Conservation (phyloP, 2,888 invertebrate genomes). For the Tipula vernalis region DNA sequence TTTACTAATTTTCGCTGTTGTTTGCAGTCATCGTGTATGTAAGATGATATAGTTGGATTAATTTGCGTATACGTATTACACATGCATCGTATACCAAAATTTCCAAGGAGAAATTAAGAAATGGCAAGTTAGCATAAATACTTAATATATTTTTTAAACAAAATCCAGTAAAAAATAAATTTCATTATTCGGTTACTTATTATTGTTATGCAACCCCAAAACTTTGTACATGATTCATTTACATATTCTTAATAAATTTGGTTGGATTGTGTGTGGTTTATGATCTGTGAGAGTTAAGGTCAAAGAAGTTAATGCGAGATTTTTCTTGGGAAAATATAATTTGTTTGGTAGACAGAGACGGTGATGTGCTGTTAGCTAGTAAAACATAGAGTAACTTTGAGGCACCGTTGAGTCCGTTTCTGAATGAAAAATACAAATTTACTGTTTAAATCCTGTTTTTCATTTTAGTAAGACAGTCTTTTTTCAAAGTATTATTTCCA, state of each 20-base stretch:
- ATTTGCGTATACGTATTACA: background rate
- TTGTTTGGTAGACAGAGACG: background rate
- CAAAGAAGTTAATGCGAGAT: background rate
- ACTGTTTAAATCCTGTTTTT: too few species aligned
- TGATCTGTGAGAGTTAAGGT: background rate
- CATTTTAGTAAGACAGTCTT: too few species aligned
- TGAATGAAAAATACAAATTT: too few species aligned
- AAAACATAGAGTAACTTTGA: too few species aligned
- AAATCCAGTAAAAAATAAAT: background rate
- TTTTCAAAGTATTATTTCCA: too few species aligned
- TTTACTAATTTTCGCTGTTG: background rate
- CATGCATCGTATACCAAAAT: background rate
- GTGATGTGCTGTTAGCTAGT: too few species aligned
- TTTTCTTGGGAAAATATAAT: background rate
- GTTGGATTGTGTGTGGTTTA: background rate
- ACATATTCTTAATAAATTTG: background rate
- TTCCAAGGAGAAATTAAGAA: background rate
- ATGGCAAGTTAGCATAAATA: background rate
- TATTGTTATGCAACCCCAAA: background rate
- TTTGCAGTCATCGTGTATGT: background rate
- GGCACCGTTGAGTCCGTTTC: too few species aligned
- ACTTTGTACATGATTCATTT: background rate
- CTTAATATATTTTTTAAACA: background rate
- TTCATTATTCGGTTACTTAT: background rate
- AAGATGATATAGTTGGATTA: background rate